These are phyloP conservation scores for Drosophila atroscutellata DNA, from an alignment of 2,888 invertebrate genomes.

Conservation along the genomic window DNA sequence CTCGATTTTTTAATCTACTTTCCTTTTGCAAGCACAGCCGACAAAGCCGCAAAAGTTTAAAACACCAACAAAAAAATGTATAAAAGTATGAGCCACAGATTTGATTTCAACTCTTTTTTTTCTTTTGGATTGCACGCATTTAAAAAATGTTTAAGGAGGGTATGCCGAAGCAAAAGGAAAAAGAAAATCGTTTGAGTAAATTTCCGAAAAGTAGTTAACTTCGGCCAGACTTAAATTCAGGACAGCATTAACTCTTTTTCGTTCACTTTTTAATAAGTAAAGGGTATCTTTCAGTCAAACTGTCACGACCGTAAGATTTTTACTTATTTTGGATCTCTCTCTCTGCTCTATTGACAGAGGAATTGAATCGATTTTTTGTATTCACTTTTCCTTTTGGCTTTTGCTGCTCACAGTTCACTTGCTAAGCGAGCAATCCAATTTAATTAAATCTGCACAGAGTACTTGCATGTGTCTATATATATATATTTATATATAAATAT, in stretches of 20 bases:
- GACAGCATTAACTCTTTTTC: neutral
- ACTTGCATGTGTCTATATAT: neutral
- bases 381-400: slow-evolving; percentile 19
- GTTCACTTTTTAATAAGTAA: neutral
- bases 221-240: neutral
- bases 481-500: slow-evolving; percentile 11
- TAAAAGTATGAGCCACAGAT: slow-evolving; percentile 17
- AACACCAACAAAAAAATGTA: slow-evolving; percentile 19
- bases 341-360: slow-evolving; percentile 45
- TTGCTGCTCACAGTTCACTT: slow-evolving; percentile 56
- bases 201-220: neutral
- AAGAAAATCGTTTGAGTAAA: neutral
- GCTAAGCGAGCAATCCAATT: slow-evolving; percentile 39
- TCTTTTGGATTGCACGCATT: slow-evolving; percentile 6
- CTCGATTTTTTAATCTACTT: neutral
- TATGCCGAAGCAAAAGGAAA: neutral
- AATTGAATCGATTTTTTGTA: slow-evolving; percentile 39
- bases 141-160: neutral
- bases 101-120: slow-evolving; percentile 9
- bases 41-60: slow-evolving; percentile 11
- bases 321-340: neutral
- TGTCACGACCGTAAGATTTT: neutral
- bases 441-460: slow-evolving; percentile 62
- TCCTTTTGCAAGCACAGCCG: slow-evolving; percentile 13
- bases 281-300: neutral